These are phyloP conservation scores for Silurus glanis DNA, from an alignment of 2,113 vertebrate species.

Conservation along the genomic window DNA sequence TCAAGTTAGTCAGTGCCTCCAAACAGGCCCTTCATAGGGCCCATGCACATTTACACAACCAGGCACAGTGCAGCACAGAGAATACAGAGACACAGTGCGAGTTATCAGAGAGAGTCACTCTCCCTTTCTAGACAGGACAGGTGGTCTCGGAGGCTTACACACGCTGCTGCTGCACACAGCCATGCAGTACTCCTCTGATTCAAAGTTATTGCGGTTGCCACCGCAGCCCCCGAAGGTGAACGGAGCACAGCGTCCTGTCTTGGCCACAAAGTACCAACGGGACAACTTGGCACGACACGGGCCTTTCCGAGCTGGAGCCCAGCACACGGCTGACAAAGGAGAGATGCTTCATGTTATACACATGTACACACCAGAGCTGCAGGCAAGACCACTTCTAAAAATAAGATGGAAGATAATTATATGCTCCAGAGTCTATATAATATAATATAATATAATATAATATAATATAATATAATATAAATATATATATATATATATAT, in stretches of 20 bases:
- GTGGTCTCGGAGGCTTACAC: constrained; percentile 81
- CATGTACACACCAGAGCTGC: background rate
- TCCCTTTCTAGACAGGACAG: constrained; percentile 1
- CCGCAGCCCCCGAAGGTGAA: constrained; percentile 99
- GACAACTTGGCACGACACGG: constrained; percentile 90
- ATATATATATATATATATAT: too few species aligned
- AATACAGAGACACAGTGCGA: constrained; percentile 38
- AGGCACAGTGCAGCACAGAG: constrained; percentile 25
- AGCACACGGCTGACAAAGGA: constrained; percentile 90
- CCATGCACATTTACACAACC: constrained; percentile 43
- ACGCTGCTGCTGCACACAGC: constrained; percentile 96
- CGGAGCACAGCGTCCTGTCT: constrained; percentile 84
- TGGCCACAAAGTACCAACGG: constrained; percentile 93
- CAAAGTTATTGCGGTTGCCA: constrained; percentile 99
- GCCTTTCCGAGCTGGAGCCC: constrained; percentile 90
- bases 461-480: too few species aligned
- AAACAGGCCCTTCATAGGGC: constrained; percentile 11
- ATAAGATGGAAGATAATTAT: background rate
- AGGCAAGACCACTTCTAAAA: background rate
- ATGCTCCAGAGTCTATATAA: background rate
- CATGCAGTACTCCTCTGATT: constrained; percentile 96
- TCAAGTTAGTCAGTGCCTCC: constrained; percentile 12
- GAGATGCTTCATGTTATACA: constrained; percentile 33
- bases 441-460: too few species aligned
- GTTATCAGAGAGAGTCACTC: constrained; percentile 26